Base-by-base conservation (phyloP, 1,140 invertebrate species). In the Leptoteleia sp. region DNA sequence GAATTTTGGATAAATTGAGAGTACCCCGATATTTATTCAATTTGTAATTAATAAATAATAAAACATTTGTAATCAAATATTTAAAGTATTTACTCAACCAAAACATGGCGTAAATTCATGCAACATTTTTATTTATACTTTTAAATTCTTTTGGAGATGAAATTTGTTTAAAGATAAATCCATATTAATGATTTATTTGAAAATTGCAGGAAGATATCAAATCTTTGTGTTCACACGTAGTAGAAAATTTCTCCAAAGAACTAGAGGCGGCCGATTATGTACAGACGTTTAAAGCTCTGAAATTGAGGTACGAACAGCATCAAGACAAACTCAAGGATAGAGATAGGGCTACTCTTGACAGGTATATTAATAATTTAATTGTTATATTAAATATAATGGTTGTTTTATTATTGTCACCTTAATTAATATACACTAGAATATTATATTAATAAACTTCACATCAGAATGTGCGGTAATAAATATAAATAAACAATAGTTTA, bases 241-340 rank as follows among this genome's bases (percentile, higher is more conserved):
- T 98, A 72, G 97, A 99, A 90, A 97, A 96, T 89, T 99, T 97
- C 88, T 96, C 96, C 48, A 96, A 97, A 89, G 93, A 96, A 81
- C 90, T 99, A 81, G 97, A 98, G 88, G 93, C 95, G 84, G 94
- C 99, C 83, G 95, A 97, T 88, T 99, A 99, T 91, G 98, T 99
- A 78, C 96, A 98, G 90, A 99, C 97, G 55, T 99, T 99, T 89
- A 97, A 97, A 90, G 93, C 94, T 73, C 91, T 99, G 61, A 97
- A 96, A 90, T 90, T 94, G 79, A 93, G 95, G 61, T 99, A 98
- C 85, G 97, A 99, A 84, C 97, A 99, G 86, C 95, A 98, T 85
- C 96, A 97, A 87, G 97, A 99, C 81, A 94, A 95, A 86, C 87
- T 96, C 19, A 96, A 96, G 87, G 95, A 96, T 83, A 92, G 94